These are phyloP conservation scores for Clarias gariepinus DNA, from an alignment of 2,113 vertebrate species.

Conservation along the genomic window DNA sequence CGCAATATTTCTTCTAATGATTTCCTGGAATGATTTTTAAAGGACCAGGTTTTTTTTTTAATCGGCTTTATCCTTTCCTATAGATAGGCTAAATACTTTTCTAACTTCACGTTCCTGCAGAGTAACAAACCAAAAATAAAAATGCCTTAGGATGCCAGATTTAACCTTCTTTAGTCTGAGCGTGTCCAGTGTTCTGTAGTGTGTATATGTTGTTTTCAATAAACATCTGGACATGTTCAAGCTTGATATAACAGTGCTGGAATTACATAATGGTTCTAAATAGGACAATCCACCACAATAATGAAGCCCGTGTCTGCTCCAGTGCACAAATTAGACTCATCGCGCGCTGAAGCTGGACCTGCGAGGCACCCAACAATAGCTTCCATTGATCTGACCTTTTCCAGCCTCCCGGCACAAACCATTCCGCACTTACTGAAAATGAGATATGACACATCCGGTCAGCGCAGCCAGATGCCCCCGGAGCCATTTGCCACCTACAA, in stretches of 20 bases:
- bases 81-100: too few relatives aligned
- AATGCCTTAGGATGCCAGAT: background rate
- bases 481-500: constrained; percentile 13
- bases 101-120: too few relatives aligned
- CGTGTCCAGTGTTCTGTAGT: background rate
- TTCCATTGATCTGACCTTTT: constrained; percentile 47
- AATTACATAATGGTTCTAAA: constrained; percentile 1
- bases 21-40: background rate
- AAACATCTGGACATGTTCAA: background rate
- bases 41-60: background rate
- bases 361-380: constrained; percentile 25
- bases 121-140: background rate
- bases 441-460: constrained; percentile 35
- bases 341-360: background rate
- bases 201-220: background rate
- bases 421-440: constrained; percentile 24
- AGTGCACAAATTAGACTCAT: constrained; percentile 32
- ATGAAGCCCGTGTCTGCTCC: constrained; percentile 17
- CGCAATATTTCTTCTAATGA: background rate
- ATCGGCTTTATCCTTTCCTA: background rate
- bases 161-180: background rate
- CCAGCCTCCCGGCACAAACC: constrained; percentile 33
- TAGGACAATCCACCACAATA: constrained; percentile 1
- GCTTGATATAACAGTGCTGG: background rate
- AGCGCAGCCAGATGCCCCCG: background rate